Conservation (phyloP, 2,888 invertebrate species). For the Polydrusus pterygomalis region DNA sequence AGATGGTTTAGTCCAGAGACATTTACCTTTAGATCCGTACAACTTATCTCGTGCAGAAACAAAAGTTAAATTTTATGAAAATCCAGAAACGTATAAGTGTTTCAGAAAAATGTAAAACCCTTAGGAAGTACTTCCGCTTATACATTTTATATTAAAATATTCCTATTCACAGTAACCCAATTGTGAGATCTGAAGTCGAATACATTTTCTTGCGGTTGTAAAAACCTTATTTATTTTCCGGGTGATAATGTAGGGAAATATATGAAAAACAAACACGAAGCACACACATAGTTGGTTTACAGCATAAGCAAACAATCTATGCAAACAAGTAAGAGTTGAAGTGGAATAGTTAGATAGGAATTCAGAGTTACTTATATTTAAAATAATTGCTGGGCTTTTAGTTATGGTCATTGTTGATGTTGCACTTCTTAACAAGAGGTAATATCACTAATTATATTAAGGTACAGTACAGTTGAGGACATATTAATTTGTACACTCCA, state of each 20-base stretch:
- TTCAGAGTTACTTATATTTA: neutral
- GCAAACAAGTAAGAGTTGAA: conserved; percentile 34
- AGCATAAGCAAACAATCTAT: conserved; percentile 38
- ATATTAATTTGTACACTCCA: too few relatives aligned
- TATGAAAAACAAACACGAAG: conserved; percentile 40
- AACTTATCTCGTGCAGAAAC: too few relatives aligned
- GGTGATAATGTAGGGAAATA: conserved; percentile 43
- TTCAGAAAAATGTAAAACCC: too few relatives aligned
- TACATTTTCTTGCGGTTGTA: conserved; percentile 3
- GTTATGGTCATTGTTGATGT: conserved; percentile 4
- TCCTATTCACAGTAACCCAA: too few relatives aligned
- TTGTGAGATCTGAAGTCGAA: too few relatives aligned
- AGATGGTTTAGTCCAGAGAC: neutral
- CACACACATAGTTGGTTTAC: conserved; percentile 25
- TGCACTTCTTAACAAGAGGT: neutral
- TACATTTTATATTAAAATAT: too few relatives aligned
- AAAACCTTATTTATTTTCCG: conserved; percentile 36
- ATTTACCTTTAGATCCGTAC: neutral
- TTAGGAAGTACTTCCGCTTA: too few relatives aligned
- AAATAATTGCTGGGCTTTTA: neutral
- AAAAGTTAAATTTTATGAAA: too few relatives aligned
- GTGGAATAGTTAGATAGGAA: conserved; percentile 16
- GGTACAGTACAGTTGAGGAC: too few relatives aligned
- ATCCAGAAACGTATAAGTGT: too few relatives aligned
- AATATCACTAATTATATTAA: too few relatives aligned